Conservation (phyloP, 2,888 invertebrate genomes). For the Idaea aversata region DNA sequence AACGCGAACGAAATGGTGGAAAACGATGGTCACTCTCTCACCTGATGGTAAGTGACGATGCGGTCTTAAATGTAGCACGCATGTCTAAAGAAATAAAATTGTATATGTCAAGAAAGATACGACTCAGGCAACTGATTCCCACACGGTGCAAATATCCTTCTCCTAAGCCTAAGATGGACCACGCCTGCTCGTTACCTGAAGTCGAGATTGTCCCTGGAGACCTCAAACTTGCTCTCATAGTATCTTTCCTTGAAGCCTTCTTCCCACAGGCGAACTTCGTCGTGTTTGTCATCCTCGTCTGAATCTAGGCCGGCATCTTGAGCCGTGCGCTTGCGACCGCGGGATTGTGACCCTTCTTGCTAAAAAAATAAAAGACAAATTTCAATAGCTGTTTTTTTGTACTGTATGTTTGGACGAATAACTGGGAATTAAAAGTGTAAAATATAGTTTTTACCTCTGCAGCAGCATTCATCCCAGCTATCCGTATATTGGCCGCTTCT, state of each 20-base stretch:
- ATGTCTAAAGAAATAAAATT: too few relatives aligned
- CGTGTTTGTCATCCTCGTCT: slow-evolving; percentile 89
- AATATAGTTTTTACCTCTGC: slow-evolving; percentile 42
- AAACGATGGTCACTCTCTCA: too few relatives aligned
- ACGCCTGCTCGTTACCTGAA: slow-evolving; percentile 82
- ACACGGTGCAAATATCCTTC: too few relatives aligned
- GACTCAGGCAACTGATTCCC: too few relatives aligned
- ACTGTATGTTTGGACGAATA: too few relatives aligned
- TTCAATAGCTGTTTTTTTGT: too few relatives aligned
- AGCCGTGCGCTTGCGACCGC: slow-evolving; percentile 80
- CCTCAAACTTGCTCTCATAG: slow-evolving; percentile 96
- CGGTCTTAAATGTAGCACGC: too few relatives aligned
- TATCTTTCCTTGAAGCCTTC: slow-evolving; percentile 99
- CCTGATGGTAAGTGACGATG: too few relatives aligned
- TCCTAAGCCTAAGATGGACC: neutral
- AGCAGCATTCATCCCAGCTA: slow-evolving; percentile 79
- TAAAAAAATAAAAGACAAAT: slow-evolving; percentile 12
- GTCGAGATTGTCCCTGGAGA: slow-evolving; percentile 85
- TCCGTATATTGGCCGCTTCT: slow-evolving; percentile 87
- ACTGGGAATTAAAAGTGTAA: neutral
- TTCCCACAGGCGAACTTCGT: slow-evolving; percentile 96
- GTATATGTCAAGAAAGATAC: too few relatives aligned
- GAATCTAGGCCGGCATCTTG: slow-evolving; percentile 76
- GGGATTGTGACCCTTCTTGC: slow-evolving; percentile 38
- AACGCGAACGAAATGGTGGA: too few relatives aligned